A percentile compares a stretch with the other conserved stretches of the same genome.
Conservation (phyloP, 2,888 invertebrate species). For the Drosophila tripunctata region DNA sequence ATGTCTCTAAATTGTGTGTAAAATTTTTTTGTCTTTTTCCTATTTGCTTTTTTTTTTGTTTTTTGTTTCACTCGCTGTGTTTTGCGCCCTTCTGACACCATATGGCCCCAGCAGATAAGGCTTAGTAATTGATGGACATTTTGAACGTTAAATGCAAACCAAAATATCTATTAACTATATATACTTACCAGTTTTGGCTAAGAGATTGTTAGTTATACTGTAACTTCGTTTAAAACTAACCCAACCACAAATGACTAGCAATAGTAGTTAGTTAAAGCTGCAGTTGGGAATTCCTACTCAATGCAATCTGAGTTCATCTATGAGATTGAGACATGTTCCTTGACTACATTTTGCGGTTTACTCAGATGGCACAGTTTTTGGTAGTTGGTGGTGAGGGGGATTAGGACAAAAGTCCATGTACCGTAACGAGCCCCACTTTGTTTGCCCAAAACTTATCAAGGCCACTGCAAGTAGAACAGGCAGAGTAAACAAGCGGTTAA, state of each 20-base stretch:
- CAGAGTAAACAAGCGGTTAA: slow-evolving; percentile 50
- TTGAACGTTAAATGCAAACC: slow-evolving; percentile 46
- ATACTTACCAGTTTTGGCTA: not conserved
- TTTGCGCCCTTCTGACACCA: slow-evolving; percentile 54
- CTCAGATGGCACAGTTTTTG: slow-evolving; percentile 20
- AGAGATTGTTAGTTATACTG: not conserved
- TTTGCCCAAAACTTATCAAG: slow-evolving; percentile 76
- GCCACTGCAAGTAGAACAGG: slow-evolving; percentile 43
- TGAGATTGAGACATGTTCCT: slow-evolving; percentile 70
- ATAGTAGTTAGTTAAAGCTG: slow-evolving; percentile 1
- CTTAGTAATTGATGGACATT: slow-evolving; percentile 72
- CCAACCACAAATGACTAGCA: slow-evolving; percentile 17
- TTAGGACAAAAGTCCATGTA: slow-evolving; percentile 51
- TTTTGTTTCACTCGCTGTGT: slow-evolving; percentile 11
- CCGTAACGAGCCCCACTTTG: slow-evolving; percentile 63
- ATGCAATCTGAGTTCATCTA: slow-evolving; percentile 38
- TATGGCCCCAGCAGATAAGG: slow-evolving; percentile 72
- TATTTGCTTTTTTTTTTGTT: slow-evolving; percentile 45
- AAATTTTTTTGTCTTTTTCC: slow-evolving; percentile 62
- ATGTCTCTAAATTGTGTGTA: slow-evolving; percentile 79
- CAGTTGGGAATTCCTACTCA: slow-evolving; percentile 13
- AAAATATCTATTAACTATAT: slow-evolving; percentile 26
- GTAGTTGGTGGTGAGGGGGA: not conserved
- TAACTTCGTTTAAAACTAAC: not conserved
- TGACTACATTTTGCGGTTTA: slow-evolving; percentile 71